A percentile compares a stretch with the other conserved stretches of the same genome.
phyloP scores from a whole-genome alignment of 1,140 invertebrate genomes.

The Drosophila subpulchrella region DNA sequence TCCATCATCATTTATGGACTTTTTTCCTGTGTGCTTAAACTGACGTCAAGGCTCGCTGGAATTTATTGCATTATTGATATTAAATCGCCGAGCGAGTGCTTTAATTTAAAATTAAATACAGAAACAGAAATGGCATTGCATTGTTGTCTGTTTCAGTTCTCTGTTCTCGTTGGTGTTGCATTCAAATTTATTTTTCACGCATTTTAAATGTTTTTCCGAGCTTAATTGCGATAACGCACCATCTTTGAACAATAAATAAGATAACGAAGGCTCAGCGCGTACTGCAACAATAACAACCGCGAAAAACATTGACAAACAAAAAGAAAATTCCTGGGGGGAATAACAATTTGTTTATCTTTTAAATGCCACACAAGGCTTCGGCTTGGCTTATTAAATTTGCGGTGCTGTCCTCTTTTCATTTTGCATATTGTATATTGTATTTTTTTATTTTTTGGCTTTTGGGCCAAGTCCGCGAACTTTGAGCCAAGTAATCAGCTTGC shows the following conservation, averaged over 20 bases:
- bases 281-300: slow-evolving; percentile 23
- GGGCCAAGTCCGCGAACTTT: slow-evolving; percentile 46
- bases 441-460: slow-evolving; percentile 22
- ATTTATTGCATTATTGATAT: slow-evolving; percentile 79
- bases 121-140: slow-evolving; percentile 13
- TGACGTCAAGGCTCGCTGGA: slow-evolving; percentile 5
- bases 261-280: slow-evolving; percentile 37
- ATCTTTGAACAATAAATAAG: slow-evolving; percentile 65
- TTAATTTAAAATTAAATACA: slow-evolving; percentile 61
- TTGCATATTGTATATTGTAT: not conserved
- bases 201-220: slow-evolving; percentile 62
- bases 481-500: slow-evolving; percentile 63
- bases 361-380: slow-evolving; percentile 26
- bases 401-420: not conserved
- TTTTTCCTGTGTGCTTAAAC: slow-evolving; percentile 15
- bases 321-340: slow-evolving; percentile 10
- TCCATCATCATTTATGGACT: not conserved
- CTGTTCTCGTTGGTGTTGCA: not conserved
- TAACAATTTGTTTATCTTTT: slow-evolving; percentile 50
- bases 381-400: slow-evolving; percentile 58
- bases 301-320: slow-evolving; percentile 29
- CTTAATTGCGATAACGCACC: slow-evolving; percentile 63
- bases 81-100: slow-evolving; percentile 50
- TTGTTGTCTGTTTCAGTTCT: slow-evolving; percentile 31
- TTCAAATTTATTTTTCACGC: slow-evolving; percentile 60